A percentile compares a stretch with the other conserved stretches of the same genome.
Evolutionary conservation across 2,113 vertebrate genomes (phyloP).

Genomic region (Boleophthalmus pectinirostris): DNA sequence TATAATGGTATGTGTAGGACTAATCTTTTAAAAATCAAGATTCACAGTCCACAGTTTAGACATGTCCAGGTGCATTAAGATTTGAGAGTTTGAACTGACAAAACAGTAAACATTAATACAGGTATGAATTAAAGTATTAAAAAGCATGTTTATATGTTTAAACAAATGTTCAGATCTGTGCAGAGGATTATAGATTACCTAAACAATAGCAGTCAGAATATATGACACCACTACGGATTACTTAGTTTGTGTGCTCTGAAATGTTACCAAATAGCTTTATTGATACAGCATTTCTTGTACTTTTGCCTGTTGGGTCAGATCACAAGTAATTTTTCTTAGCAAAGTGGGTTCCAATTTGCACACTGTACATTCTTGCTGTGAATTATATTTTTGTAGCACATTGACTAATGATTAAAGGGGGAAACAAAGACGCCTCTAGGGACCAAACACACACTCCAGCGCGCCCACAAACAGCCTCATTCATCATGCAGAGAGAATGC

Average conservation of each 20-base stretch:
- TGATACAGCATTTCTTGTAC: slow-evolving; percentile 36
- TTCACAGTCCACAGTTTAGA: no score
- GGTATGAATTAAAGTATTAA: not conserved
- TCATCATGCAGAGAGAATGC: slow-evolving; percentile 73
- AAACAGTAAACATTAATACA: no score
- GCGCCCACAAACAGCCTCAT: slow-evolving; percentile 73
- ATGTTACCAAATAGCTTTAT: slow-evolving; percentile 5
- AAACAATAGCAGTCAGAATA: not conserved
- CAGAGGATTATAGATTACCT: no score
- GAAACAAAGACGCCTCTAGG: slow-evolving; percentile 73
- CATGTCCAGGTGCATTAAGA: no score
- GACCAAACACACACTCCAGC: slow-evolving; percentile 72
- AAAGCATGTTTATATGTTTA: not conserved
- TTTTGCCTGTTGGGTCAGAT: slow-evolving; percentile 45
- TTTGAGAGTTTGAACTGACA: no score
- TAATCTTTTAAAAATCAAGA: not conserved
- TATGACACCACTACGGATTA: no score
- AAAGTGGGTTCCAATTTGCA: slow-evolving; percentile 48
- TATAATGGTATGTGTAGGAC: not conserved
- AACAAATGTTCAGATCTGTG: not conserved
- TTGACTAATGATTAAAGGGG: slow-evolving; percentile 76
- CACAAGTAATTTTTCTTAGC: slow-evolving; percentile 46
- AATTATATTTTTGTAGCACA: slow-evolving; percentile 69
- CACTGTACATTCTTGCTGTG: slow-evolving; percentile 54
- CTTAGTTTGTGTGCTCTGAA: not conserved